Evolutionary conservation across 2,797 vertebrate genomes (phyloP).

Genomic region (Propithecus perrieri): DNA sequence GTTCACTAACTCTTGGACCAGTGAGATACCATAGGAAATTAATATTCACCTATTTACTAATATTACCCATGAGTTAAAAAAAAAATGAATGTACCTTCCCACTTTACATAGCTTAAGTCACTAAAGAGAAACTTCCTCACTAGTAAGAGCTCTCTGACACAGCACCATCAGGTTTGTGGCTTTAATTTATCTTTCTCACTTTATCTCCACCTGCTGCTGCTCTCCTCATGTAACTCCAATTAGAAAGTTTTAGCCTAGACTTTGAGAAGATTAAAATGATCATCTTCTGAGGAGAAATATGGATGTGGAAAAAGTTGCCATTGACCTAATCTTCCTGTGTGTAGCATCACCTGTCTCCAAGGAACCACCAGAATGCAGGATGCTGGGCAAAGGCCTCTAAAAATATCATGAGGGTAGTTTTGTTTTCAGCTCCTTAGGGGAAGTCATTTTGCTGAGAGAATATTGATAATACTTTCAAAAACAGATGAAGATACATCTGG

Average conservation of each 20-base stretch:
- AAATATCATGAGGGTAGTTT: background rate
- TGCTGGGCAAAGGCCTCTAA: background rate
- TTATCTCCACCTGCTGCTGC: background rate
- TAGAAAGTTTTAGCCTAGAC: background rate
- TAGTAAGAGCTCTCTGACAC: background rate
- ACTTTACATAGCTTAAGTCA: background rate
- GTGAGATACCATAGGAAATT: background rate
- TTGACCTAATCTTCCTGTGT: background rate
- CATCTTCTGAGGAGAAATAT: background rate
- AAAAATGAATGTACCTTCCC: background rate
- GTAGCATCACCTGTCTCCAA: background rate
- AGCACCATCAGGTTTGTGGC: rapidly evolving
- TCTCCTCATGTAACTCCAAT: background rate
- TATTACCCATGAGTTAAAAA: background rate
- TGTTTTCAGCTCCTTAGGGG: background rate
- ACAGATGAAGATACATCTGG: background rate
- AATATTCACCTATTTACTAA: background rate
- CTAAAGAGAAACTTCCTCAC: background rate
- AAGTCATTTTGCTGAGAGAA: background rate
- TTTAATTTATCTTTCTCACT: background rate
- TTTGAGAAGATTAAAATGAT: background rate
- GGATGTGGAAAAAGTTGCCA: background rate
- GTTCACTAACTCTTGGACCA: background rate
- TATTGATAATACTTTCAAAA: background rate
- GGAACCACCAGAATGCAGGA: background rate